Percentiles rank a stretch among this genome's conserved stretches.
Conservation (phyloP, 2,113 vertebrate genomes). For the Dunckerocampus dactyliophorus region DNA sequence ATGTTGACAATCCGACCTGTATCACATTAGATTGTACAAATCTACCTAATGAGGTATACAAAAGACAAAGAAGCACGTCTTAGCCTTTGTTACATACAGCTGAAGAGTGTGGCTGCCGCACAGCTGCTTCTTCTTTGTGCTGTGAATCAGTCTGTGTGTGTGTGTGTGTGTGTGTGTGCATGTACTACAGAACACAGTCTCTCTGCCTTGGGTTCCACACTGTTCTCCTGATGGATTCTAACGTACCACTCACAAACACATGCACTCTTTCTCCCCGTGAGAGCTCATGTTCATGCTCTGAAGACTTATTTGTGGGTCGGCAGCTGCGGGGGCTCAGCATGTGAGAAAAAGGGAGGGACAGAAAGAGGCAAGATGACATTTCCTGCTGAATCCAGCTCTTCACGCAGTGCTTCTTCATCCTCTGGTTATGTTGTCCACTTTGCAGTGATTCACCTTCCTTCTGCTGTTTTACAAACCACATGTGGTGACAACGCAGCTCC, state of each 20-base stretch:
- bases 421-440: not conserved
- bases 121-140: slow-evolving; percentile 36
- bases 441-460: not conserved
- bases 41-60: not conserved
- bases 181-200: slow-evolving; percentile 24
- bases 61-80: not conserved
- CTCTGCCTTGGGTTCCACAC: slow-evolving; percentile 37
- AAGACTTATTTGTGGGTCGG: slow-evolving; percentile 50
- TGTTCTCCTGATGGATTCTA: slow-evolving; percentile 35
- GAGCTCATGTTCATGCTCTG: slow-evolving; percentile 42
- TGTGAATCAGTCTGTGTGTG: slow-evolving; percentile 44
- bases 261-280: slow-evolving; percentile 24
- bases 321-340: slow-evolving; percentile 38
- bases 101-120: slow-evolving; percentile 34
- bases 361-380: slow-evolving; percentile 15
- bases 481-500: not conserved
- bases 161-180: slow-evolving; percentile 18
- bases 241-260: slow-evolving; percentile 21
- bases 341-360: slow-evolving; percentile 20
- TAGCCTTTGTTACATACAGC: slow-evolving; percentile 26
- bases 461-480: not conserved
- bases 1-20: no score
- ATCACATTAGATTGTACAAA: no score
- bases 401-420: not conserved
- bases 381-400: not conserved